Conservation (phyloP, 2,888 invertebrate genomes). For the Pyrochroa serraticornis region DNA sequence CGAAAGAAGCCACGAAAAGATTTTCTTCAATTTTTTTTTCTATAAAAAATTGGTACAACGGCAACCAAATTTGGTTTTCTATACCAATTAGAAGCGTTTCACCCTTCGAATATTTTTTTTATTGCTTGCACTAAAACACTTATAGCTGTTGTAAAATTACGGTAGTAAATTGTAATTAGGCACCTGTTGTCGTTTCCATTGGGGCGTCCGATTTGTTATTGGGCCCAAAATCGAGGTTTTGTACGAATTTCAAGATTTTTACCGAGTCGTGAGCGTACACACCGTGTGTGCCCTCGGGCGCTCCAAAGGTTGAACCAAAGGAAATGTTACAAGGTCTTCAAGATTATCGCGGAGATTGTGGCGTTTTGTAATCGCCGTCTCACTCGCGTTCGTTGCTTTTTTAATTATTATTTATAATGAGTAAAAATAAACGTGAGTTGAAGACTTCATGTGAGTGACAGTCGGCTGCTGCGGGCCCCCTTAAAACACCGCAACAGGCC, state of each 20-base stretch:
- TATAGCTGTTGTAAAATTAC: too few species aligned
- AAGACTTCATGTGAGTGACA: constrained; percentile 57
- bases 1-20: too few species aligned
- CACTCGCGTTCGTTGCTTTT: constrained; percentile 35
- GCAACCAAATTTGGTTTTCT: too few species aligned
- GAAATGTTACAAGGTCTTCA: constrained; percentile 61
- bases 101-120: too few species aligned
- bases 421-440: constrained; percentile 54
- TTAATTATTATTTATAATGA: constrained; percentile 56
- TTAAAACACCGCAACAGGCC: constrained; percentile 31
- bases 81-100: too few species aligned
- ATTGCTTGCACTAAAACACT: too few species aligned
- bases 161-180: too few species aligned
- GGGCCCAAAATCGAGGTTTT: too few species aligned
- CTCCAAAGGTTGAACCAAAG: constrained; percentile 55
- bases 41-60: too few species aligned
- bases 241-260: constrained; percentile 10
- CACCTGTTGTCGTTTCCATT: too few species aligned
- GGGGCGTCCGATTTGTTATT: too few species aligned
- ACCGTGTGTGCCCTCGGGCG: constrained; percentile 48
- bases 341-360: constrained; percentile 59
- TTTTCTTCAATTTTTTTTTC: too few species aligned
- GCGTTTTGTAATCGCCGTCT: constrained; percentile 46
- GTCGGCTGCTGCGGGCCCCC: constrained; percentile 49
- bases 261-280: constrained; percentile 38